Evolutionary conservation across 2,888 invertebrate genomes (phyloP), one percentile per base, ranked within the genome.

Genomic region (Epiblema foenella): DNA sequence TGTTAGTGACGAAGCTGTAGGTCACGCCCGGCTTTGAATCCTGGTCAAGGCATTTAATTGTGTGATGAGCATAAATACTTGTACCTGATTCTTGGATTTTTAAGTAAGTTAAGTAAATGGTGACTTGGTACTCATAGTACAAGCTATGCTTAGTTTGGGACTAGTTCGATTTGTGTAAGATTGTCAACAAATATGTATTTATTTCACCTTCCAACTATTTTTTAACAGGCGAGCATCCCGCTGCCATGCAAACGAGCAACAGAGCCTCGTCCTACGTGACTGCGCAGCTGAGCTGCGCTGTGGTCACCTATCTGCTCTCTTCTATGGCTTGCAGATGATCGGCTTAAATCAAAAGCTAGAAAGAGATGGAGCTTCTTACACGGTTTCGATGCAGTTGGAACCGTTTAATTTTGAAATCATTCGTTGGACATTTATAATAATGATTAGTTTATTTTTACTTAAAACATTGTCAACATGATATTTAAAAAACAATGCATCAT

Each of bases 241-340:
- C 97, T 70, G 97, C 97, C 49, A 97, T 97, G 97, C 97, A 97
- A 90, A 96, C 96, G 3, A 96, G 96, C 88, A 94, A 93, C 88
- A 93, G 94, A 56, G 94, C 93, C 46, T 88, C 93, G 8, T 89
- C 89, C 42, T 93, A 90, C 85, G 85, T 93, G 77, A 92, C 94
- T 68, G 91, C 94, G 51, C 94, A 93, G 81, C 82, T 94, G 62
- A 89, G 91, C 79, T 90, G 92, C 77, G 93, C 93, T 0, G 79
- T 88, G 59, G 77, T 91, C 78, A 93, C 93, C 17, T 93, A 93
- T 82, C 79, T 93, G 63, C 81, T 93, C 11, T 91, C 94, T 1
- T 89, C 91, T 0, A 84, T 88, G 79, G 87, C 86, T 82, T 89
- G 91, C 85, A 93, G 94, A 89, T 94, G 94, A 94, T 94, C 86